phyloP scores from a whole-genome alignment of 2,797 vertebrate species.

The Iguana delicatissima region DNA sequence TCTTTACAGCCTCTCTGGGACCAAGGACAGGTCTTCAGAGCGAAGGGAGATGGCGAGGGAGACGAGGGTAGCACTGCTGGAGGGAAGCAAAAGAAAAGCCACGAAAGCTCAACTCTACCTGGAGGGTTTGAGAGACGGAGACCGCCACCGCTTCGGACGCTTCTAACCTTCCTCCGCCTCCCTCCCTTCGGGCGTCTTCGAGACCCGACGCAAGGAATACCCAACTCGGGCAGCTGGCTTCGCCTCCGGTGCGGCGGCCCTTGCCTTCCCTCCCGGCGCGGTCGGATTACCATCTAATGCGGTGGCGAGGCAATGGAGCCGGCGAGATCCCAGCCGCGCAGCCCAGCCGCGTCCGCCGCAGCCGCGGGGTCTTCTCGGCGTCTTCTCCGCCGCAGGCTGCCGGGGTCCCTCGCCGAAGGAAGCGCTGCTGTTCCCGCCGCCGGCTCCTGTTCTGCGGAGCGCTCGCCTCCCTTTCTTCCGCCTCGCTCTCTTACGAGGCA shows the following conservation, averaged over 20 bases:
- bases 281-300: constrained; percentile 24
- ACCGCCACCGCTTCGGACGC: too few species aligned
- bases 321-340: constrained; percentile 42
- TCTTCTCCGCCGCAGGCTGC: constrained; percentile 39
- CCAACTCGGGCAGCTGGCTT: constrained; percentile 66
- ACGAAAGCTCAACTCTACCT: constrained; percentile 64
- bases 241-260: constrained; percentile 27
- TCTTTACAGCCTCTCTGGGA: too few species aligned
- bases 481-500: constrained; percentile 73
- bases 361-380: background rate
- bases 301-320: constrained; percentile 41
- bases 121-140: constrained; percentile 41
- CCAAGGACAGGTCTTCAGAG: too few species aligned
- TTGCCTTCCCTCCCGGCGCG: constrained; percentile 29
- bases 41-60: too few species aligned
- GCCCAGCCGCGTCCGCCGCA: background rate
- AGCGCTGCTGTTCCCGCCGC: background rate
- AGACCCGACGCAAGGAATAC: constrained; percentile 1
- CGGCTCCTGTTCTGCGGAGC: constrained; percentile 44
- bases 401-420: constrained; percentile 42
- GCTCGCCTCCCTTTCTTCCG: constrained; percentile 60
- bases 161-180: background rate
- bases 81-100: background rate
- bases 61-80: background rate
- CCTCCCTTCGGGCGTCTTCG: background rate